Evolutionary conservation across 2,797 vertebrate species (phyloP).

Genomic region (Propithecus perrieri): DNA sequence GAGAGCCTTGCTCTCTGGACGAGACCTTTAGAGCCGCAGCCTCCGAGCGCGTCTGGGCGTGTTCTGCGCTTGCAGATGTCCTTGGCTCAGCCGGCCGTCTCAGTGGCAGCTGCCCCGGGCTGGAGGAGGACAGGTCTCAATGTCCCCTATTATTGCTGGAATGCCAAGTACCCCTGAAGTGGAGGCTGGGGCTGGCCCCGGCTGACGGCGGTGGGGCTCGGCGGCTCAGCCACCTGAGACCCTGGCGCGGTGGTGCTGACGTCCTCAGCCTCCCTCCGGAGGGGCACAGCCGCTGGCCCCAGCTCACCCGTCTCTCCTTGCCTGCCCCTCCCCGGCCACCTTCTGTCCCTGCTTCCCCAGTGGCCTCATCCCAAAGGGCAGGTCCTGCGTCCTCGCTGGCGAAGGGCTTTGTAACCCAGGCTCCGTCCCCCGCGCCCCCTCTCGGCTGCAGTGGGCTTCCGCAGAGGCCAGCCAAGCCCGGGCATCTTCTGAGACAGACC

Average conservation of each 20-base stretch:
- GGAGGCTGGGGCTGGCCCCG: not conserved
- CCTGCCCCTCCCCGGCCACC: not conserved
- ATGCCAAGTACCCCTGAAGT: not conserved
- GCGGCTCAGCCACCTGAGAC: slow-evolving; percentile 44
- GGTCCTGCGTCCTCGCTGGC: not conserved
- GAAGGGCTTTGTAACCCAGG: not conserved
- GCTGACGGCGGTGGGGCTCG: not conserved
- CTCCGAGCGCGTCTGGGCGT: fast-evolving
- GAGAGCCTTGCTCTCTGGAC: not conserved
- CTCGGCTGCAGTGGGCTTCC: not conserved
- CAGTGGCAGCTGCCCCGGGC: not conserved
- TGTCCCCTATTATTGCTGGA: not conserved
- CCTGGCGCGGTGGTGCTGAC: not conserved
- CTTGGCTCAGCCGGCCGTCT: not conserved
- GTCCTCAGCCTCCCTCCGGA: not conserved
- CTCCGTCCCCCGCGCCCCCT: not conserved
- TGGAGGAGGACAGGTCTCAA: not conserved
- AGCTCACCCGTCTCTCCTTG: not conserved
- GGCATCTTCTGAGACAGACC: not conserved
- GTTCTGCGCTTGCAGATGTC: not conserved
- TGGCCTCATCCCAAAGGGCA: not conserved
- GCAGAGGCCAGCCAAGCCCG: not conserved
- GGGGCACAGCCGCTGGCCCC: not conserved
- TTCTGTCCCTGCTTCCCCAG: not conserved
- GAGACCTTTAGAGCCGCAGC: not conserved